Evolutionary conservation across 2,113 vertebrate species (phyloP), one percentile per base, ranked within the genome.

Genomic region (Urocitellus parryii): DNA sequence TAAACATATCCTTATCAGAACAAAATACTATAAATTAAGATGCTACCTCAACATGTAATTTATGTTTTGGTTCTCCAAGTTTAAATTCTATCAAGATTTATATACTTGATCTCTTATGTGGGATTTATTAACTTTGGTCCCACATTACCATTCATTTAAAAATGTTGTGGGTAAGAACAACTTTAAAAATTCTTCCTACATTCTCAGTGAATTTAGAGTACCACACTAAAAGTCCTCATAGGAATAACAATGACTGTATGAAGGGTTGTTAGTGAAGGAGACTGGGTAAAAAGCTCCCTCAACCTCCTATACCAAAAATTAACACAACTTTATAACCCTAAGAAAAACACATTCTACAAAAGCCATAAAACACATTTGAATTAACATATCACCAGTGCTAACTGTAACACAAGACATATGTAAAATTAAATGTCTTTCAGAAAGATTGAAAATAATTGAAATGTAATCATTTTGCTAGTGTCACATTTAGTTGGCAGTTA

Each of bases 401-500:
- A 76, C n/a, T 84, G 29, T 63, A 94, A 51, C 51, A 56, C 81
- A 95, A 93, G 8, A 88, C 87, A 53, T 16, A 81, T 24, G 17
- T 91, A 94, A 97, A 93, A 91, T 88, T 81, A 90, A 96, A 53
- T 90, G 70, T 53, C 7, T 79, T 58, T 93, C 56, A 74, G 82
- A 51, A 95, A 93, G 8, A 90, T 67, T 27, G 96, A 37, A 97
- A 94, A 90, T 83, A 96, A 95, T 5, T 95, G n/a, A 97, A 98
- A 97, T 94, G 80, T n/a, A 97, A 51, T 81, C 70, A 70, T 65
- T 89, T 88, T 96, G 91, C 92, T 95, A 95, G 45, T 39, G 76
- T 17, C 45, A 87, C 95, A 94, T 61, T 79, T 84, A 68, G 77
- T 89, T 80, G 95, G 51, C 74, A 96, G 82, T 95, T 90, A 95